phyloP scores from a whole-genome alignment of 2,113 vertebrate species.

The Thymallus thymallus region DNA sequence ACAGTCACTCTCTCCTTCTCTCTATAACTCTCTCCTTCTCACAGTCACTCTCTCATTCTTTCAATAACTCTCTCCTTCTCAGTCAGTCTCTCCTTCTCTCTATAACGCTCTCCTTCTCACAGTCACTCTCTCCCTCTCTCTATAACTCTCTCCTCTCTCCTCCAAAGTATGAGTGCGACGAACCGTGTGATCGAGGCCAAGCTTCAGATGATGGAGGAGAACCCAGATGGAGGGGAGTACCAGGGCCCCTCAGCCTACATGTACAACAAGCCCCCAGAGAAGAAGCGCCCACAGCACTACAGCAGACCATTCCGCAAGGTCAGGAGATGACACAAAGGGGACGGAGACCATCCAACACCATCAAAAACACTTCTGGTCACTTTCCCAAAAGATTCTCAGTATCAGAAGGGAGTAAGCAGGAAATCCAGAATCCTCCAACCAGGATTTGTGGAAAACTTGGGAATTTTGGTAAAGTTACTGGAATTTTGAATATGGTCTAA shows the following conservation, averaged over 20 bases:
- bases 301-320: conserved; percentile 75
- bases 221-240: conserved; percentile 84
- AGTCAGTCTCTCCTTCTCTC: background rate
- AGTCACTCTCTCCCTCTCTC: background rate
- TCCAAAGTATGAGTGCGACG: conserved; percentile 87
- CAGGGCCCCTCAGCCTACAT: conserved; percentile 86
- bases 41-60: background rate
- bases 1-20: conserved; percentile 12
- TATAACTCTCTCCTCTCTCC: conserved; percentile 12
- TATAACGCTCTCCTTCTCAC: background rate
- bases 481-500: conserved; percentile 6
- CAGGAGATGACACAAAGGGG: conserved; percentile 71
- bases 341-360: conserved; percentile 6
- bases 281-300: conserved; percentile 93
- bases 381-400: no score
- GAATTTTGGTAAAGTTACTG: no score
- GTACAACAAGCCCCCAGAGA: conserved; percentile 93
- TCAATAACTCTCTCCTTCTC: background rate
- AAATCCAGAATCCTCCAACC: no score
- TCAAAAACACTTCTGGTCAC: no score
- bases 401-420: no score
- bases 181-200: conserved; percentile 98
- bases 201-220: conserved; percentile 99
- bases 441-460: no score
- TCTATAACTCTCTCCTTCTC: background rate